Evolutionary conservation across 2,113 vertebrate genomes (phyloP), one percentile per base, ranked within the genome.

Genomic region (Syngnathus typhle): DNA sequence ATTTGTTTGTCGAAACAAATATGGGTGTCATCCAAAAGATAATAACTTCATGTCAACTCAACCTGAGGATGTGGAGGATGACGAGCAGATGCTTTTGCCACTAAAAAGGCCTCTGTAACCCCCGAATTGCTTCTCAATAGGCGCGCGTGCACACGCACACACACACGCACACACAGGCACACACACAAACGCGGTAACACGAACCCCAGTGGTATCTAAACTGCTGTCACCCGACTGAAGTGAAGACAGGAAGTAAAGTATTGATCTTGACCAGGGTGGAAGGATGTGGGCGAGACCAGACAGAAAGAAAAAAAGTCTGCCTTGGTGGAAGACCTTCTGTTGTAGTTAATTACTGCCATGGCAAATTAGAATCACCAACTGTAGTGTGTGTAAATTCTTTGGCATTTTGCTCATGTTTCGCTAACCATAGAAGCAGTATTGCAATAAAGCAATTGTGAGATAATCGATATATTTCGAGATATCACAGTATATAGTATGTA

Each of bases 231-330:
- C 77, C 64, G 7, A 61, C 38, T 41, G 59, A n/a, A 47, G 72
- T 68, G 77, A 77, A 82, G 73, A 85, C 82, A 85, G 87, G 88
- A 90, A 90, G 85, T 79, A 70, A 89, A 84, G 64, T 84, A 90
- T 90, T 52, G 87, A 89, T 86, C 79, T 71, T 12, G 63, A 81
- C 66, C 73, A 80, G 68, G 73, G 68, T 61, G 71, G 47, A 79
- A 71, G 47, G 64, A 59, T 66, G 61, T 38, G 64, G 49, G 60
- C 71, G 74, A 74, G 47, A 56, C 10, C n/a, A 60, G n/a, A 49
- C 27, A 60, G 68, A 32, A 32, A 32, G 3, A 70, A 38, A 65
- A 52, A 64, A 41, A 64, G 27, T 43, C 39, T 39, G 59, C 9
- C 9, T 41, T 21, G 59, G 59, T 21, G 19, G 38, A 61, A 38